Evolutionary conservation across 1,140 invertebrate species (phyloP).

Genomic region (Ceratoteleas bidentatus): DNA sequence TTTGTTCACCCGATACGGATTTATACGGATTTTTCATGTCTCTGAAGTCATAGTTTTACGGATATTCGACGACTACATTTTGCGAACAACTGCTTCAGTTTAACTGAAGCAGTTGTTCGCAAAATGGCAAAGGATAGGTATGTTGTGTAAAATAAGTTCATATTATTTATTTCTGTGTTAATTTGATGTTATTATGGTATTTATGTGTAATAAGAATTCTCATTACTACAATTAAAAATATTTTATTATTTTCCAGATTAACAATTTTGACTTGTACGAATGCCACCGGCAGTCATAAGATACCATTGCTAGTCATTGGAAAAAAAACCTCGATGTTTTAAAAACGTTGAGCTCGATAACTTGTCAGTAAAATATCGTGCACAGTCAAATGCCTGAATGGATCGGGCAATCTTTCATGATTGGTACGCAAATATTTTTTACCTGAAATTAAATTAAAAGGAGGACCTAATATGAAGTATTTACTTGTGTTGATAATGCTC

Average conservation of each 20-base stretch:
- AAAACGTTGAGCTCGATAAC: slow-evolving; percentile 1
- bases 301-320: slow-evolving; percentile 27
- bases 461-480: slow-evolving; percentile 21
- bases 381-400: slow-evolving; percentile 26
- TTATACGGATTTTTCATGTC: no score
- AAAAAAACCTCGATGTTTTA: slow-evolving; percentile 23
- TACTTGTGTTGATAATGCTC: slow-evolving; percentile 34
- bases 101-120: no score
- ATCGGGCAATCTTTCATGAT: slow-evolving; percentile 21
- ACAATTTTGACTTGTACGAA: slow-evolving; percentile 18
- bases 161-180: no score
- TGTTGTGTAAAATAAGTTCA: no score
- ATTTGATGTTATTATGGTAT: no score
- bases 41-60: no score
- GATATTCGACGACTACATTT: no score
- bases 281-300: slow-evolving; percentile 24
- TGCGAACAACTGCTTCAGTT: no score
- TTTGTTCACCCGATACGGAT: no score
- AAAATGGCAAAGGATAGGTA: no score
- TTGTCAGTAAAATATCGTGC: slow-evolving; percentile 19
- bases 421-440: slow-evolving; percentile 40
- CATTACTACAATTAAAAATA: slow-evolving; percentile 5
- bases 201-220: no score
- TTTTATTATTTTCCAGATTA: slow-evolving; percentile 9
- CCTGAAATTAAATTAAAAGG: slow-evolving; percentile 16